Evolutionary conservation across 2,113 vertebrate species (phyloP), one percentile per base, ranked within the genome.

Genomic region (Rhinoptilus africanus): DNA sequence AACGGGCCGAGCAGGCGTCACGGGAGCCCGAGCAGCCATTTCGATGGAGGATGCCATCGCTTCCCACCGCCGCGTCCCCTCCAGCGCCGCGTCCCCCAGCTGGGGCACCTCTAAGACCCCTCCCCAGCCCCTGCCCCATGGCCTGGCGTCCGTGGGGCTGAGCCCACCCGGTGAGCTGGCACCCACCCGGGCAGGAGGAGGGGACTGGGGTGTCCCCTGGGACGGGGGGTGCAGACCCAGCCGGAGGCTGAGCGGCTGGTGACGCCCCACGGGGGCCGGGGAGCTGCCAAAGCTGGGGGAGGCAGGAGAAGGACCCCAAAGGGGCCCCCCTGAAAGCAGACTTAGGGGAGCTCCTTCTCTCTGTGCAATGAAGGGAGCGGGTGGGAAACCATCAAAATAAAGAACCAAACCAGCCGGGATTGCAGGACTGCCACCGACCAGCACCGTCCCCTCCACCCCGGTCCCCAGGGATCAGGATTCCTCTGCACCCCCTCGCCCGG

Each of bases 401-500:
- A 35, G n/a, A n/a, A n/a, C n/a, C n/a, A n/a, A n/a, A n/a, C n/a
- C n/a, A n/a, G n/a, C n/a, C n/a, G n/a, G n/a, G 37, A 5, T 3
- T 0, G 5, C 56, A 5, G 59, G 27, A 41, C 34, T 34, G 59
- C 39, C 26, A 6, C 47, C 48, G 0, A 15, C 63, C 45, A 6
- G 14, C 34, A 1, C 23, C 4, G 56, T 48, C 56, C 23, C 21
- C 56, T 9, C 39, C n/a, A 16, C 20, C 56, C 47, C 1, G 1
- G 27, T 11, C 39, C 47, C 85, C 14, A 8, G 26, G 45, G 5
- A 4, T 26, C 4, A 2, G 43, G 72, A 32, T 60, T 20, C 14
- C 4, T 2, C 66, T 23, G 28, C 28, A 8, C 8, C 28, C 48
- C 34, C n/a, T 8, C 2, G 0, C 51, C 24, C 0, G 22, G 32